A percentile compares a stretch with the other conserved stretches of the same genome.
Evolutionary conservation across 2,113 vertebrate genomes (phyloP).

Genomic region (Cercopithecus mona): DNA sequence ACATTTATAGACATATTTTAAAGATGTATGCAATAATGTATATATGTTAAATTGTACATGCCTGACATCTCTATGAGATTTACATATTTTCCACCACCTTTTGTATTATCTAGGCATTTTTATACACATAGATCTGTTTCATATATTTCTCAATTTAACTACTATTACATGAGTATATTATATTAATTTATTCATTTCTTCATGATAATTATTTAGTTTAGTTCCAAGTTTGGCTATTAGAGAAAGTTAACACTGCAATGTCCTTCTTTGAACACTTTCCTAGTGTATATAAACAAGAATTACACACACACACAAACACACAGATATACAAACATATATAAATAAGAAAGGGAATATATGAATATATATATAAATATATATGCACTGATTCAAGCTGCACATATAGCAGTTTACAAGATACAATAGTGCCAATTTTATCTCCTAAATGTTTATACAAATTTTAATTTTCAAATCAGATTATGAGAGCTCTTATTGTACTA

Average conservation of each 20-base stretch:
- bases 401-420: background rate
- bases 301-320: background rate
- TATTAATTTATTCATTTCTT: background rate
- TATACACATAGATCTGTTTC: background rate
- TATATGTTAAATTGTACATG: background rate
- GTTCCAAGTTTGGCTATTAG: background rate
- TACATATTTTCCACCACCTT: background rate
- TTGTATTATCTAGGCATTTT: background rate
- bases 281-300: background rate
- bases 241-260: background rate
- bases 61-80: background rate
- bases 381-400: background rate
- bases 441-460: background rate
- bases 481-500: background rate
- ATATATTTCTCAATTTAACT: background rate
- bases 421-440: background rate
- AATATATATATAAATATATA: background rate
- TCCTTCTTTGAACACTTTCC: background rate
- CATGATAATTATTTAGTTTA: background rate
- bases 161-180: background rate
- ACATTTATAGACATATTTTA: background rate
- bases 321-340: background rate
- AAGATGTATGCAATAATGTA: background rate
- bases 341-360: background rate
- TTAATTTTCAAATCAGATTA: background rate